Base-by-base conservation (phyloP, 35 echinoderm and acorn worm genomes). In the Diadema setosum region DNA sequence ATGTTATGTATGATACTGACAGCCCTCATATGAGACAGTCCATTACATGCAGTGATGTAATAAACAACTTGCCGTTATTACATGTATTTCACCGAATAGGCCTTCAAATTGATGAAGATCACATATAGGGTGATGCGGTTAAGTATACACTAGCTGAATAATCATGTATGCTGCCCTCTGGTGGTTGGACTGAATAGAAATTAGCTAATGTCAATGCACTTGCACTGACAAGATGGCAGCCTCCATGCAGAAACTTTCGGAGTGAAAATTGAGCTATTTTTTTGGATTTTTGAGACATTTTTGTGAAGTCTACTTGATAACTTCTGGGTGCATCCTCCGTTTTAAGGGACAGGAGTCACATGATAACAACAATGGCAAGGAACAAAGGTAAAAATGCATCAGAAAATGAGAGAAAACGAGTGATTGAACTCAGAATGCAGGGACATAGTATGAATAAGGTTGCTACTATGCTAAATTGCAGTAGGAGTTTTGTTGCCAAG, bases 321-420 rank as follows among this genome's bases (percentile, higher is more conserved):
- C 23, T 76, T 86, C 57, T 35, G 55, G 58, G 59, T 87, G 36
- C 7, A 70, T 70, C 69, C 29, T 45, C 25, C 65, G 85, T 80
- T 87, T 87, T 78, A 87, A 78, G 45, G 82, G 42, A 58, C 85
- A 45, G 50, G 67, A 70, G 45, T 70, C 69, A 87, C 20, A 78
- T 24, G 45, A 85, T 42, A 70, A 45, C 45, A 70, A 87, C 69
- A 29, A 87, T 87, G 85, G 85, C 41, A 36, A 87, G 85, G 70
- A 86, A 86, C 67, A 65, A 40, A 59, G 2, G 81, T 83, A 83
- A 83, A 24, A 35, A 83, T 83, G 81, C 81, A 29, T 83, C 81
- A 29, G 81, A 58, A 83, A 86, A 34, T 63, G 84, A 86, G 58
- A 86, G 59, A 37, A 86, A 86, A 86, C 15, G n/a, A 86, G 57